Percentiles rank a stretch among this genome's conserved stretches.
These are phyloP conservation scores for Anomalospiza imberbis DNA, from an alignment of 2,797 vertebrate genomes.

Conservation along the genomic window DNA sequence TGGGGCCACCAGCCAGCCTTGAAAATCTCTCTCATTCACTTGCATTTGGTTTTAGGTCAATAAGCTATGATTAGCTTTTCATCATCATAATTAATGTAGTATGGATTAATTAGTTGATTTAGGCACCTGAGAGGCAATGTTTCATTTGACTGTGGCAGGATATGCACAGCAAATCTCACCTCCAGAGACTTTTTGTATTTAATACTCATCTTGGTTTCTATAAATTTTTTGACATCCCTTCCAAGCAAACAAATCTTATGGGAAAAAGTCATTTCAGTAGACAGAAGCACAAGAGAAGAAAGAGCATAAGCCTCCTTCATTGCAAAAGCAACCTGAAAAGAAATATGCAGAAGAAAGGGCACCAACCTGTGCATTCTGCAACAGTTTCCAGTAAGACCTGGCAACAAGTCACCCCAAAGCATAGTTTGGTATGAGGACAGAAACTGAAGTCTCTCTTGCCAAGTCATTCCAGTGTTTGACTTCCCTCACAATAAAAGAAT, in stretches of 20 bases:
- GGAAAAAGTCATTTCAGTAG: background rate
- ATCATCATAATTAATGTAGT: conserved; percentile 37
- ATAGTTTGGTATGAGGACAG: background rate
- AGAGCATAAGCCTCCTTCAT: background rate
- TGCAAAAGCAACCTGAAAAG: background rate
- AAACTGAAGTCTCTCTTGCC: background rate
- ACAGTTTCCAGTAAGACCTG: background rate
- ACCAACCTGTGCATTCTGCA: background rate
- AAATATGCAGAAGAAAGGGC: background rate
- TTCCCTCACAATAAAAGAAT: background rate
- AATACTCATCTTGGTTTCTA: background rate
- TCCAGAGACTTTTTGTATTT: background rate
- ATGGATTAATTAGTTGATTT: conserved; percentile 35
- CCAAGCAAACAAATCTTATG: background rate
- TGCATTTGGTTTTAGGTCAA: background rate
- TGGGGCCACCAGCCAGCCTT: background rate
- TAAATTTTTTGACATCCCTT: background rate
- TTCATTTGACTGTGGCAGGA: background rate
- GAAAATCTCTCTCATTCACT: background rate
- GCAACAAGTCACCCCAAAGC: background rate
- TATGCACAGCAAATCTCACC: background rate
- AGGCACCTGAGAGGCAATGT: background rate
- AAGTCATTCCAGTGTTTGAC: background rate
- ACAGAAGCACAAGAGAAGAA: background rate
- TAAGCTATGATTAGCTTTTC: conserved; percentile 25